Conservation (phyloP, 2,888 invertebrate species). For the Cantharis flavilabris region DNA sequence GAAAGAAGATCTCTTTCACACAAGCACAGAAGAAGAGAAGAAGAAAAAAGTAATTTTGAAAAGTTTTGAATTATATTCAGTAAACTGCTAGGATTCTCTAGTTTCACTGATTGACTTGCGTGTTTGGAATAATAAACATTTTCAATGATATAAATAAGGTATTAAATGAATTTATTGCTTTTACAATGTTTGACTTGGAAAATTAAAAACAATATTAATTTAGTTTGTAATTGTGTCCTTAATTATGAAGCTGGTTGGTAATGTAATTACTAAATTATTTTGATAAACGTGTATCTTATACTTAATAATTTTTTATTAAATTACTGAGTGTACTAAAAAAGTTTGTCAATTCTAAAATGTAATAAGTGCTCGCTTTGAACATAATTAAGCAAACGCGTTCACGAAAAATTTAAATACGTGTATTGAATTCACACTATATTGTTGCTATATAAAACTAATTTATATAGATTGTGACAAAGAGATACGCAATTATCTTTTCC, state of each 20-base stretch:
- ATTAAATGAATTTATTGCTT: no score
- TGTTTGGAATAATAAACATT: no score
- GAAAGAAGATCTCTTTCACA: no score
- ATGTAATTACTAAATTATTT: neutral
- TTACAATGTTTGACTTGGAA: no score
- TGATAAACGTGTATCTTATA: neutral
- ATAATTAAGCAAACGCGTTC: neutral
- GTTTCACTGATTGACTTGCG: no score
- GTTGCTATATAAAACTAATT: neutral
- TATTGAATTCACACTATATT: neutral
- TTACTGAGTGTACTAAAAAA: neutral
- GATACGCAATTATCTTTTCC: neutral
- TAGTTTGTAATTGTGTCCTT: neutral
- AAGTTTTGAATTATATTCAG: no score
- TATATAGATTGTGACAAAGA: neutral
- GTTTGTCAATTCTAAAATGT: neutral
- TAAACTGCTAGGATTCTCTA: no score
- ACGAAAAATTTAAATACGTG: neutral
- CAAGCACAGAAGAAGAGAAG: no score
- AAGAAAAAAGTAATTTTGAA: no score
- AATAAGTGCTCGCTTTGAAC: neutral
- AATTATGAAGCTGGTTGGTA: neutral
- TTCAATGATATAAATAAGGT: no score
- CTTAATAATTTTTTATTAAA: neutral
- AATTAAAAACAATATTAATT: neutral